Conservation (phyloP, 37 sponge, comb jelly and placozoan genomes). For the Axinella damicornis region DNA sequence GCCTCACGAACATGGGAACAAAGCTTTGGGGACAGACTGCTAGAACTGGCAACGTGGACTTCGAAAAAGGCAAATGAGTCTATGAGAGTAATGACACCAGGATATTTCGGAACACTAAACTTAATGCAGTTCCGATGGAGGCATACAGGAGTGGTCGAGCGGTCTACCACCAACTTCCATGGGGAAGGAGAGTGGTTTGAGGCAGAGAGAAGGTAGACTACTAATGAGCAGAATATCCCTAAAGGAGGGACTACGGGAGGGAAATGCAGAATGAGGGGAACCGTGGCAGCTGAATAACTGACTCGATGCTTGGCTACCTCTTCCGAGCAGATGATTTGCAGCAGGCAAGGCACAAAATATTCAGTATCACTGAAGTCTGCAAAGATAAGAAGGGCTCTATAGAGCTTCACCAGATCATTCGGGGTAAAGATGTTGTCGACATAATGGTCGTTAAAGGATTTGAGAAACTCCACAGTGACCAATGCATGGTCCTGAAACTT, state of each 20-base stretch:
- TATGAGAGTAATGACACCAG: conserved; percentile 12
- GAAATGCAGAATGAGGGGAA: conserved; percentile 3
- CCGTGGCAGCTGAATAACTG: background rate
- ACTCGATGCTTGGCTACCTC: background rate
- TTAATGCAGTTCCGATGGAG: conserved; percentile 24
- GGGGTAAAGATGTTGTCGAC: conserved; percentile 9
- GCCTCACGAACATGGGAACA: too few relatives aligned
- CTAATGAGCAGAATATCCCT: conserved; percentile 9
- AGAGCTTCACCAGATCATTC: background rate
- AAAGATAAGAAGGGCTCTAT: conserved; percentile 10
- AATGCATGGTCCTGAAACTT: conserved; percentile 9
- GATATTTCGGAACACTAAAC: background rate
- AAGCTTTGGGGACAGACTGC: background rate
- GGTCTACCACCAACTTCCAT: conserved; percentile 17
- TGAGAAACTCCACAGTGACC: conserved; percentile 1
- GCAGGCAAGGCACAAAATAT: conserved; percentile 31
- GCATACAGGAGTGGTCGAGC: background rate
- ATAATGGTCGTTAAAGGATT: background rate
- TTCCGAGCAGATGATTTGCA: background rate
- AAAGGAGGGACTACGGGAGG: background rate
- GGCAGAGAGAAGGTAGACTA: background rate
- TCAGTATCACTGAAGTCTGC: conserved; percentile 12
- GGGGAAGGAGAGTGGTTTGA: background rate
- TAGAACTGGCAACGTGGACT: conserved; percentile 3
- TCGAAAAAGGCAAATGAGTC: conserved; percentile 22